Base-by-base conservation (phyloP, 2,888 invertebrate species). In the Calliphora vomitoria region DNA sequence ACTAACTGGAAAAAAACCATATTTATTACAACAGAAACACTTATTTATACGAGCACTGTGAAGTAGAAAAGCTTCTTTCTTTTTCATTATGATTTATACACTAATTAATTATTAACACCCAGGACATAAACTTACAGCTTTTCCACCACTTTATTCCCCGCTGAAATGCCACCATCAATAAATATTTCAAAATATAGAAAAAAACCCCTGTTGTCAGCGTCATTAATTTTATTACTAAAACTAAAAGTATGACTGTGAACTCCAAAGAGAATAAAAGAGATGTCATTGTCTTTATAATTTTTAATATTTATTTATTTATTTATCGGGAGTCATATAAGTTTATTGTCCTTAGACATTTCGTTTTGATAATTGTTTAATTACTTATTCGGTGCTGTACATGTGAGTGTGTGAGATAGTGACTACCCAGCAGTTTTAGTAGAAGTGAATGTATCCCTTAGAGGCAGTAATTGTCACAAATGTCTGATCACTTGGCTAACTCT, bases 291-390 rank as follows among this genome's bases (percentile, higher is more conserved):
- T 31, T 58, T 66, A 20, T 41, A 13, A 6, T 66, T 60, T 60
- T 13, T 60, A 35, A 20, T 66, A 41, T 68, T 50, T 50, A 6
- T 31, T 35, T 50, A 6, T 31, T 35, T 69, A 64, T 74, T 75
- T 82, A 66, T 58, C 35, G 35, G 47, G 44, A 44, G 53, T 71
- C 75, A 55, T 47, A 75, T 35, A 68, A 69, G 60, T 74, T 85
- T 68, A 62, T 50, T 74, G 74, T 69, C 80, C 74, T 75, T 62
- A 68, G 47, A 85, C 58, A 80, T 68, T 74, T 60, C 58, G 25
- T 11, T 47, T 81, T 82, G 41, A 68, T 86, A 82, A 74, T 86
- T 86, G 72, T 86, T 86, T 86, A 82, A 85, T 85, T 85, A 81
- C 76, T 81, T 71, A 64, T 47, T 0, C 6, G 15, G 55, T 41